Evolutionary conservation across 2,888 invertebrate species (phyloP), one percentile per base, ranked within the genome.

Genomic region (Drosophila mulleri): DNA sequence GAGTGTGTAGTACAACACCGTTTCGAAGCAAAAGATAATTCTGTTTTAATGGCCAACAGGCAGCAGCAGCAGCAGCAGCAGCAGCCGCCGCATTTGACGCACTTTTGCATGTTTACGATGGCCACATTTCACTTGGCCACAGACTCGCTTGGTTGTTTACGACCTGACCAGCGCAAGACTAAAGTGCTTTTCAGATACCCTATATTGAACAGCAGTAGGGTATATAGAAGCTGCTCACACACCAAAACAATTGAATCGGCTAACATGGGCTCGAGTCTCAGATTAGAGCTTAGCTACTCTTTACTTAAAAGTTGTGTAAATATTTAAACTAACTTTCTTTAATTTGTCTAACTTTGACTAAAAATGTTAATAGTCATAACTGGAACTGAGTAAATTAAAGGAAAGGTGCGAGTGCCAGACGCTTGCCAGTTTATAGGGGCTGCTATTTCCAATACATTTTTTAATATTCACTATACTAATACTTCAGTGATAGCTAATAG

Each of bases 31-130:
- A 37, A n/a, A 77, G 79, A 78, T 77, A 58, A 75, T 70, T 61
- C 61, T 64, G 58, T 50, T 64, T 77, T 74, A 78, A 77, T 77
- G 77, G 79, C 70, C 70, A 59, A 50, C 67, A 47, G 59, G 37
- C 57, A 56, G 18, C 50, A 50, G 18, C 48, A 48, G n/a, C 32
- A 50, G 18, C 56, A 48, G 54, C 57, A 54, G 18, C 47, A 37
- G 7, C 53, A n/a, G 41, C 58, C 39, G 57, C 77, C 75, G 77
- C 77, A 72, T 67, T 77, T 76, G 75, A 77, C 75, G 79, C 77
- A 78, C 63, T 77, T 74, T 77, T 77, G 68, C 79, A 78, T 58
- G 68, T 77, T 78, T 77, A 78, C 76, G 76, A 77, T 74, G 64
- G 67, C 61, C 67, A 72, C 75, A 76, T 64, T 67, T 76, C 62